Evolutionary conservation across 1,140 invertebrate species (phyloP), one percentile per base, ranked within the genome.

Genomic region (Mactra quadrangularis): DNA sequence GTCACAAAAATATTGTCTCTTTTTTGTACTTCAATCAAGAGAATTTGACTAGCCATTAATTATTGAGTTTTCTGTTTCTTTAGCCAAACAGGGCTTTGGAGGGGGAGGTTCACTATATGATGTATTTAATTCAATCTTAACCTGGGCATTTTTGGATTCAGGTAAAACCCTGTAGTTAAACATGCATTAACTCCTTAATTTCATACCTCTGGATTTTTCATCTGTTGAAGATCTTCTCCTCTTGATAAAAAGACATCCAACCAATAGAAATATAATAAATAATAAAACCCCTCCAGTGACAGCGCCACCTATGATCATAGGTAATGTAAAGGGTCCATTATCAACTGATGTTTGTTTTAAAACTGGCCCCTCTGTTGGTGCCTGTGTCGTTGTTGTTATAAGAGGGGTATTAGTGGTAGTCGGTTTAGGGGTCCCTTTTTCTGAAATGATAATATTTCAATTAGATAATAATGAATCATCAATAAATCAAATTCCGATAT

Each of bases 281-380:
- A 81, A 11, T 17, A 81, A 38, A 59, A 81, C 31, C 22, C 68
- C 50, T 22, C 77, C 77, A 35, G 77, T 33, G 3, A 81, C 77
- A 7, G 62, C 77, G n/a, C 77, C 77, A 25, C 77, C 77, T 45
- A 81, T 59, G 27, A 81, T 71, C n/a, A 81, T 17, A 11, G 64
- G 50, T n/a, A 71, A 52, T n/a, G 57, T 50, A 1, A 71, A 35
- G 1, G 74, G 57, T 33, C 59, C 74, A 35, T 6, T 41, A 4
- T 45, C 45, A 1, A 62, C 53, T 29, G 4, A n/a, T 33, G 27
- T 45, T 31, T 45, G 38, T 35, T 47, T 19, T 25, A 60, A 22
- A 4, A 17, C 25, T 25, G 50, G 64, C 22, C 1, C 29, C n/a
- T 33, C 22, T 19, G 53, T 47, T n/a, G 53, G 11, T 11, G 33